These are phyloP conservation scores for Acinonyx jubatus DNA, from an alignment of 2,113 vertebrate genomes.

Conservation along the genomic window DNA sequence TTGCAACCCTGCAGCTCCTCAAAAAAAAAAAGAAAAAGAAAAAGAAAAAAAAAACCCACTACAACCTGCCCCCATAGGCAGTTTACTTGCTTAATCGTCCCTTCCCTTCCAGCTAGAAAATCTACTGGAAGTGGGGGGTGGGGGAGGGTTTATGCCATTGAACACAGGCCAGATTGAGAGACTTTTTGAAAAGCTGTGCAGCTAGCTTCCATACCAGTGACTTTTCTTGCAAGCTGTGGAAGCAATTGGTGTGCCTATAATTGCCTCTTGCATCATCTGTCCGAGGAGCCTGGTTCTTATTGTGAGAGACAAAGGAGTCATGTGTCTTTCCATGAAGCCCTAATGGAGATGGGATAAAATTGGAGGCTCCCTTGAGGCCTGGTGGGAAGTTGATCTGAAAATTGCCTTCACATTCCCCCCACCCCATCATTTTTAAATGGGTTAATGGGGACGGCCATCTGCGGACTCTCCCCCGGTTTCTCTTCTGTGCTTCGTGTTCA, in stretches of 20 bases:
- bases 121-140: background rate
- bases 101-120: background rate
- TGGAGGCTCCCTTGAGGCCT: background rate
- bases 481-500: background rate
- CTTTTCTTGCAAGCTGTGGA: background rate
- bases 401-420: background rate
- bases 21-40: rapidly evolving
- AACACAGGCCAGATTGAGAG: background rate
- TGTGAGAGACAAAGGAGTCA: slow-evolving; percentile 45
- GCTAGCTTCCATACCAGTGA: background rate
- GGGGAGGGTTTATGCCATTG: background rate
- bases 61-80: background rate
- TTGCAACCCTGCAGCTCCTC: background rate
- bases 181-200: background rate
- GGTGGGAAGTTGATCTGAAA: slow-evolving; percentile 50
- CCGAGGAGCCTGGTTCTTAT: slow-evolving; percentile 38
- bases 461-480: background rate
- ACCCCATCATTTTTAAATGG: slow-evolving; percentile 7
- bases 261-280: background rate
- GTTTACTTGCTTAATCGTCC: background rate
- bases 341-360: slow-evolving; percentile 21
- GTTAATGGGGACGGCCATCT: background rate
- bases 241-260: background rate
- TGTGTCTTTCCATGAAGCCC: slow-evolving; percentile 16
- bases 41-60: background rate